phyloP scores from a whole-genome alignment of 2,113 vertebrate species.

The Hyaena hyaena region DNA sequence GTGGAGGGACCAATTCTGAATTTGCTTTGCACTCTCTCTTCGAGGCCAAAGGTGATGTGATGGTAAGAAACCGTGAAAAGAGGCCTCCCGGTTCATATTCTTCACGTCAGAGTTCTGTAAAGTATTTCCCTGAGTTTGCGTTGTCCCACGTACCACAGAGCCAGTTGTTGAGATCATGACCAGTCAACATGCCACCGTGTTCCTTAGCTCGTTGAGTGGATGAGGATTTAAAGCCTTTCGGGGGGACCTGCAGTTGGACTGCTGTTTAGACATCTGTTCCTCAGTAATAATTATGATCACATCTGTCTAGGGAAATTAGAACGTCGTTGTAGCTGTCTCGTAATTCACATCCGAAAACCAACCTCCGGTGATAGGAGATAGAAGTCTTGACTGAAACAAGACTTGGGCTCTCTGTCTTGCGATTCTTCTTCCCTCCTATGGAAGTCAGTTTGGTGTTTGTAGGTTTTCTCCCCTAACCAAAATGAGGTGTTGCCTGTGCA shows the following conservation, averaged over 20 bases:
- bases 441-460: background rate
- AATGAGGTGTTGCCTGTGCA: background rate
- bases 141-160: background rate
- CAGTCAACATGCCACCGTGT: background rate
- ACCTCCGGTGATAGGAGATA: background rate
- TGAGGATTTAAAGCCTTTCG: background rate
- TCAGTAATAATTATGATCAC: background rate
- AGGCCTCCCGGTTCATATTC: background rate
- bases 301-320: constrained; percentile 1
- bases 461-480: background rate
- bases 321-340: background rate
- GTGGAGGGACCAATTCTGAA: constrained; percentile 93
- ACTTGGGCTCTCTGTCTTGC: background rate
- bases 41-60: constrained; percentile 91
- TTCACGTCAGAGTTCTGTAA: background rate
- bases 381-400: background rate
- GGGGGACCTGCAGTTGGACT: background rate
- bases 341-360: background rate
- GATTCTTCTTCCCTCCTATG: background rate
- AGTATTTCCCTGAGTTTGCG: background rate
- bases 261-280: background rate
- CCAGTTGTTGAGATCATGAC: background rate
- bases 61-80: constrained; percentile 86
- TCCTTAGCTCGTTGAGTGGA: background rate
- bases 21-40: constrained; percentile 93